Conservation (phyloP, 2,113 vertebrate species). For the Probosciger aterrimus region DNA sequence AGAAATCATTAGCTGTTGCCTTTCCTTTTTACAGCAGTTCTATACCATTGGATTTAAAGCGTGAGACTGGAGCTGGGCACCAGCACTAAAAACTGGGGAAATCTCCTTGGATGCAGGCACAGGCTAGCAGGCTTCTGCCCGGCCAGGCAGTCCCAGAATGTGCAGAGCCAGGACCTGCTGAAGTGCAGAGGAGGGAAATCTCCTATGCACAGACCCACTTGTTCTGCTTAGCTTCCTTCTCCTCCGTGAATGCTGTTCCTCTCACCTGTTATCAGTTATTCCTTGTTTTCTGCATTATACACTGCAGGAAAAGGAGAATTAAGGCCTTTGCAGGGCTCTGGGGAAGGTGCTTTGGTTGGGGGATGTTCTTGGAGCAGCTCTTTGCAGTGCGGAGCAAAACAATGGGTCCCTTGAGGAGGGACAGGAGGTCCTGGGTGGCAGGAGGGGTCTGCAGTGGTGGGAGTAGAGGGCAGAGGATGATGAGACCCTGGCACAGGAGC, state of each 20-base stretch:
- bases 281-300: not conserved
- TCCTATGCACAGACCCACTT: accelerated
- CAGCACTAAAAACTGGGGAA: not conserved
- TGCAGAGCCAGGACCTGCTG: not conserved
- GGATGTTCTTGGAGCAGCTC: not conserved
- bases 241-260: not conserved
- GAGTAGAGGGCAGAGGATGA: not conserved
- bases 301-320: not conserved
- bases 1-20: not conserved
- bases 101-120: not conserved
- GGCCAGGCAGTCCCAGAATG: accelerated
- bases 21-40: not conserved
- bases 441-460: accelerated
- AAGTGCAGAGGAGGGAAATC: not conserved
- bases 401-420: not conserved
- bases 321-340: not conserved
- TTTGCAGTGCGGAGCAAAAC: accelerated
- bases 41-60: not conserved
- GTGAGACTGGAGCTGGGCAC: accelerated
- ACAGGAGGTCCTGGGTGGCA: not conserved
- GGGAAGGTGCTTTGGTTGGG: not conserved
- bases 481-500: accelerated
- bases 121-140: not conserved
- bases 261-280: not conserved
- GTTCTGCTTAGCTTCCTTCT: not conserved